These are phyloP conservation scores for Ceratothoa steindachneri DNA, from an alignment of 2,888 invertebrate genomes.

Conservation along the genomic window DNA sequence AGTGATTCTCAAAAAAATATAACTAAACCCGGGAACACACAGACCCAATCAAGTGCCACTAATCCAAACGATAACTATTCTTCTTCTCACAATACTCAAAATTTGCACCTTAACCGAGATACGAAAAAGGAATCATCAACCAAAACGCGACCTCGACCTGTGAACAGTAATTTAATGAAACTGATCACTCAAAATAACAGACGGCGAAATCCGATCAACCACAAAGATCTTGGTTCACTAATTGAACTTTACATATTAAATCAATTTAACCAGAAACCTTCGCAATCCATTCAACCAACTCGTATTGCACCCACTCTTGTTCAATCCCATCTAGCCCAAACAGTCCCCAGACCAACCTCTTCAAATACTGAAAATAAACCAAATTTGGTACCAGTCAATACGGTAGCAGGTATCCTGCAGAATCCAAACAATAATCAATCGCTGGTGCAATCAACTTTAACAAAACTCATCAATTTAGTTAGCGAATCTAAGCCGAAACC, in stretches of 20 bases:
- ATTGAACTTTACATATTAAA: not conserved
- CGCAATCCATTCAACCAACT: not conserved
- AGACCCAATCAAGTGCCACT: not conserved
- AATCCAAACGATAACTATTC: not conserved
- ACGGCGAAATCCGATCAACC: no score
- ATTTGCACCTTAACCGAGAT: not conserved
- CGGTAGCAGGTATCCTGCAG: not conserved
- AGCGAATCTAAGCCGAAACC: not conserved
- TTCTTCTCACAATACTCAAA: not conserved
- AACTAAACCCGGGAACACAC: not conserved
- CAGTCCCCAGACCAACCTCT: no score
- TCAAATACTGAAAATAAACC: no score
- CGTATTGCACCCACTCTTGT: not conserved
- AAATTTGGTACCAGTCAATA: not conserved
- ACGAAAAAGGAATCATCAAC: not conserved
- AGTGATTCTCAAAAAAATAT: not conserved
- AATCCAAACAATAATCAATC: not conserved
- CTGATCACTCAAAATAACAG: no score
- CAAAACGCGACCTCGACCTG: no score
- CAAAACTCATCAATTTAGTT: not conserved
- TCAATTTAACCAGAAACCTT: not conserved
- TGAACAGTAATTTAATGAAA: no score
- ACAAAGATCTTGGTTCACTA: no score
- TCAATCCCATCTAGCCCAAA: not conserved
- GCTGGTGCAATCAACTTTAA: not conserved